These are phyloP conservation scores for Neostethus bicornis DNA, from an alignment of 2,797 vertebrate genomes.

Conservation along the genomic window DNA sequence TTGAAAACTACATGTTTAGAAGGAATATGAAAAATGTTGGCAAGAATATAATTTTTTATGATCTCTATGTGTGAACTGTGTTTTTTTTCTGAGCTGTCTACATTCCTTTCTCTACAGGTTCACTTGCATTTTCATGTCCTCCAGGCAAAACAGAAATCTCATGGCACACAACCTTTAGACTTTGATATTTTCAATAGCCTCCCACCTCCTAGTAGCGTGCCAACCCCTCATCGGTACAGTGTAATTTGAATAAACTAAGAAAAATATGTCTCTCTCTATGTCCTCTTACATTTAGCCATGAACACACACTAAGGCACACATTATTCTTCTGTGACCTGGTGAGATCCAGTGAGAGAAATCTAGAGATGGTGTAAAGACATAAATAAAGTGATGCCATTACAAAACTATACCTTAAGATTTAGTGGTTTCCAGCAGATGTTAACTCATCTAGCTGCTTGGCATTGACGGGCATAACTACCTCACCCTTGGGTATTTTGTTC, in stretches of 20 bases:
- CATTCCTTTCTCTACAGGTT: slow-evolving; percentile 49
- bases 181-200: slow-evolving; percentile 67
- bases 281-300: slow-evolving; percentile 43
- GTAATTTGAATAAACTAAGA: slow-evolving; percentile 60
- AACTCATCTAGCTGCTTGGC: slow-evolving; percentile 71
- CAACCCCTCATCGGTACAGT: slow-evolving; percentile 45
- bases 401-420: slow-evolving; percentile 71
- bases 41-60: slow-evolving; percentile 18
- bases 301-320: slow-evolving; percentile 26
- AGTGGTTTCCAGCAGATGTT: slow-evolving; percentile 72
- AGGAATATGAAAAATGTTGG: slow-evolving; percentile 7
- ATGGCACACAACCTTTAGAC: slow-evolving; percentile 55
- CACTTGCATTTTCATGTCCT: slow-evolving; percentile 62
- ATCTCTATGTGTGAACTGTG: slow-evolving; percentile 42
- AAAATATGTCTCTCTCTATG: slow-evolving; percentile 15
- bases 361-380: slow-evolving; percentile 45
- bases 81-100: slow-evolving; percentile 36
- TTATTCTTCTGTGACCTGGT: slow-evolving; percentile 50
- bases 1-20: slow-evolving; percentile 21
- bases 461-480: slow-evolving; percentile 76
- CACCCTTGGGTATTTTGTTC: slow-evolving; percentile 65
- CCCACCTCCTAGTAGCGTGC: slow-evolving; percentile 20
- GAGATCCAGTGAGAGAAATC: slow-evolving; percentile 55
- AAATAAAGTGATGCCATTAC: slow-evolving; percentile 71
- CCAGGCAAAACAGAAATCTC: slow-evolving; percentile 58